phyloP scores from a whole-genome alignment of 2,888 invertebrate genomes.

The Hyppa rectilinea region DNA sequence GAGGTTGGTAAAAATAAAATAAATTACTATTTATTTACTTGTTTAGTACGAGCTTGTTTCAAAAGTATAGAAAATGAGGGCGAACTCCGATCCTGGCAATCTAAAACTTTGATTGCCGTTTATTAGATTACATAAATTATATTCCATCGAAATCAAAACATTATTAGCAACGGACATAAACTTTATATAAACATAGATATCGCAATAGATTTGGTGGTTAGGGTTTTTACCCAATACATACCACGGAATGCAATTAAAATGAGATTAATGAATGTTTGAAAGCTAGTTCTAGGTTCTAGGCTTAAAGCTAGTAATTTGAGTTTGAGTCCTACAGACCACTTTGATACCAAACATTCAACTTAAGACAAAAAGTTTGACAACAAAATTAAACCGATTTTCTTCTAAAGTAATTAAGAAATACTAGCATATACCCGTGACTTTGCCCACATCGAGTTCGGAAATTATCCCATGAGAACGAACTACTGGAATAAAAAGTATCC shows the following conservation, averaged over 20 bases:
- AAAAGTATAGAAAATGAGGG: conserved; percentile 27
- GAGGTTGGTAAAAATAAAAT: conserved; percentile 35
- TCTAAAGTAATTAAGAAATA: not conserved
- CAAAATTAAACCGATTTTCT: not conserved
- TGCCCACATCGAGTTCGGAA: no score
- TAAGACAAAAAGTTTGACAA: not conserved
- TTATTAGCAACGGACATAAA: not conserved
- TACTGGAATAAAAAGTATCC: no score
- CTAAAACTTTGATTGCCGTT: conserved; percentile 34
- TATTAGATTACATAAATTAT: not conserved
- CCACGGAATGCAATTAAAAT: not conserved
- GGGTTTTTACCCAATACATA: not conserved
- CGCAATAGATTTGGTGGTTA: not conserved
- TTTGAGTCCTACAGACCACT: not conserved
- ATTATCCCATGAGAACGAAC: no score
- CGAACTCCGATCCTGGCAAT: conserved; percentile 6
- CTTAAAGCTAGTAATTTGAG: not conserved
- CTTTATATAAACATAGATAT: not conserved
- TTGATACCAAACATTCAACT: not conserved
- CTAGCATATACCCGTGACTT: no score
- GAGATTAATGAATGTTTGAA: not conserved
- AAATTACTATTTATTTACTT: conserved; percentile 50
- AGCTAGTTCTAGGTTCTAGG: not conserved
- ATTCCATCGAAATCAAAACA: conserved; percentile 10
- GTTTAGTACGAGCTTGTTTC: conserved; percentile 29